A percentile compares a stretch with the other conserved stretches of the same genome.
Conservation (phyloP, 1,140 invertebrate species). For the Mamestra configurata region DNA sequence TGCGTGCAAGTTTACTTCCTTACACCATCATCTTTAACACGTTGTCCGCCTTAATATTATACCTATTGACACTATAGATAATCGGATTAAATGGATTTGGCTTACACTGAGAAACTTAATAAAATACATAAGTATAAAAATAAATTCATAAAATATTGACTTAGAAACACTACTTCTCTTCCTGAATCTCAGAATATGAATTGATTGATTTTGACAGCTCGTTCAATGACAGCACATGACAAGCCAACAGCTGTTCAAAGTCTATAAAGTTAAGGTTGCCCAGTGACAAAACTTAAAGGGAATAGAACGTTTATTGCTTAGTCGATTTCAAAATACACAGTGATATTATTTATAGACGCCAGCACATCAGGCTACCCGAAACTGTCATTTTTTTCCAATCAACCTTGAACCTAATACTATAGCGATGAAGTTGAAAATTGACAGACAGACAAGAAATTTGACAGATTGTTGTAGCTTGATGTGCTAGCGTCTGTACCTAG, state of each 20-base stretch:
- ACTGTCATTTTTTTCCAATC: too few relatives aligned
- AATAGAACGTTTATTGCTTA: not conserved
- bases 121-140: slow-evolving; percentile 6
- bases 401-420: too few relatives aligned
- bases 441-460: too few relatives aligned
- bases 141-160: not conserved
- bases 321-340: not conserved
- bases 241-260: not conserved
- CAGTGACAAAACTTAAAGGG: not conserved
- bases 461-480: too few relatives aligned
- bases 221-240: not conserved
- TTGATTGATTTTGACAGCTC: not conserved
- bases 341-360: too few relatives aligned
- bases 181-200: not conserved
- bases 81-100: not conserved
- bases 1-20: slow-evolving; percentile 28
- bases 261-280: not conserved
- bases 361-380: too few relatives aligned
- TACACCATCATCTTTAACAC: slow-evolving; percentile 29
- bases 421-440: too few relatives aligned
- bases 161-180: too few relatives aligned
- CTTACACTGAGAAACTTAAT: not conserved
- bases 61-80: not conserved
- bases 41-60: not conserved
- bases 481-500: too few relatives aligned